Conservation (phyloP, 2,888 invertebrate species). For the Melitaea athalia region DNA sequence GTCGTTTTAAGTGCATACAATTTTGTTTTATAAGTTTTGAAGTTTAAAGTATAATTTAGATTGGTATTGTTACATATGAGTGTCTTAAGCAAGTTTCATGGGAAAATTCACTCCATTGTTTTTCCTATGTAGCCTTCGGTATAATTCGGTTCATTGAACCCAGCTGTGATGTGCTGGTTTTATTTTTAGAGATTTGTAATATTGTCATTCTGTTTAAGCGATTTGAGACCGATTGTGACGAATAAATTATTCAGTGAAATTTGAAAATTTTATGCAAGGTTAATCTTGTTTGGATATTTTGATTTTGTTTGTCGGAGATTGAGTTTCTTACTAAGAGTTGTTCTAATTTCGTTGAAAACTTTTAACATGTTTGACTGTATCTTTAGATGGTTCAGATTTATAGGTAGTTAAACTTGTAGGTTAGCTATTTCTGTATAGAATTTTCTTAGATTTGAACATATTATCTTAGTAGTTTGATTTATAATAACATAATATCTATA, state of each 20-base stretch:
- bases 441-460: too few relatives aligned
- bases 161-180: constrained; percentile 15
- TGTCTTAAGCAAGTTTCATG: constrained; percentile 56
- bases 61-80: constrained; percentile 33
- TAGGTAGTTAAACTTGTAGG: too few relatives aligned
- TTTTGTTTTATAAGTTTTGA: constrained; percentile 13
- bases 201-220: neutral
- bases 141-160: constrained; percentile 62
- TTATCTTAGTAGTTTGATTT: too few relatives aligned
- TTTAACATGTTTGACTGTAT: too few relatives aligned
- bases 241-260: neutral
- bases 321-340: too few relatives aligned
- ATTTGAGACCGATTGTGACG: too few relatives aligned
- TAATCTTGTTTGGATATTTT: too few relatives aligned
- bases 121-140: constrained; percentile 63
- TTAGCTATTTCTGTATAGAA: too few relatives aligned
- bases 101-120: constrained; percentile 65
- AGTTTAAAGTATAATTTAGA: constrained; percentile 11
- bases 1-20: constrained; percentile 3
- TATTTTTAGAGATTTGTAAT: constrained; percentile 6
- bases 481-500: too few relatives aligned
- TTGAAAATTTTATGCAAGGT: neutral
- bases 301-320: too few relatives aligned
- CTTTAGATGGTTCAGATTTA: too few relatives aligned
- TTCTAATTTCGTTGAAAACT: neutral